Conservation (phyloP, 2,797 vertebrate genomes). For the Pangasius sanitwongsei region DNA sequence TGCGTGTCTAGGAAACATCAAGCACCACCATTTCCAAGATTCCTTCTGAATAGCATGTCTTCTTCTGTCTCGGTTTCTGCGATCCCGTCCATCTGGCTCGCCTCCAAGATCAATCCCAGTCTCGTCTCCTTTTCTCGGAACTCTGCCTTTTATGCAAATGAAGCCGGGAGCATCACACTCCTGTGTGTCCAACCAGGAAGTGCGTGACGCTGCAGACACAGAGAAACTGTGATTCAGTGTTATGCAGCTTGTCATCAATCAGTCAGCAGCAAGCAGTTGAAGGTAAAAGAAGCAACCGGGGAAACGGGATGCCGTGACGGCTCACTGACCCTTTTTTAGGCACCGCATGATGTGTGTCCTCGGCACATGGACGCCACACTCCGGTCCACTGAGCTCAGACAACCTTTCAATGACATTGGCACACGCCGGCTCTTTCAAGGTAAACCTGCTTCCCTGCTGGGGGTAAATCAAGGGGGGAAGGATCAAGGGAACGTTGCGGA, state of each 20-base stretch:
- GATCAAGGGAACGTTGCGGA: background rate
- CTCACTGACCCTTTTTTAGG: conserved; percentile 21
- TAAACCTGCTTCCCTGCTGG: conserved; percentile 32
- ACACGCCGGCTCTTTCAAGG: conserved; percentile 53
- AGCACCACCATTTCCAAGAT: background rate
- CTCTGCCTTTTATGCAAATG: conserved; percentile 61
- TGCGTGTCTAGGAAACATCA: conserved; percentile 4
- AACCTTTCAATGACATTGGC: conserved; percentile 67
- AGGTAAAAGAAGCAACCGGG: conserved; percentile 41
- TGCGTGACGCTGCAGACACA: conserved; percentile 57
- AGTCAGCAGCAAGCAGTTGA: conserved; percentile 47
- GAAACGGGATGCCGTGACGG: conserved; percentile 22
- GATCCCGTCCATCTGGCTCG: conserved; percentile 2
- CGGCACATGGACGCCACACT: conserved; percentile 29
- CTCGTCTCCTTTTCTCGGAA: conserved; percentile 42
- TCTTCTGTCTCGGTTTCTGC: background rate
- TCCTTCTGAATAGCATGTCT: background rate
- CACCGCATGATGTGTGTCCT: conserved; percentile 31
- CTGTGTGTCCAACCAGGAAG: conserved; percentile 64
- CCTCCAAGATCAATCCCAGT: conserved; percentile 34
- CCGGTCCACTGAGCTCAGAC: conserved; percentile 43
- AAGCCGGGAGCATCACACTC: conserved; percentile 56
- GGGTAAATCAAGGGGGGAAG: background rate
- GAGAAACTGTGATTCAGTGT: conserved; percentile 43
- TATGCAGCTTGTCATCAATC: conserved; percentile 41